Evolutionary conservation across 53 echinoderm and acorn worm species (phyloP).

Genomic region (Zoroaster sp.): DNA sequence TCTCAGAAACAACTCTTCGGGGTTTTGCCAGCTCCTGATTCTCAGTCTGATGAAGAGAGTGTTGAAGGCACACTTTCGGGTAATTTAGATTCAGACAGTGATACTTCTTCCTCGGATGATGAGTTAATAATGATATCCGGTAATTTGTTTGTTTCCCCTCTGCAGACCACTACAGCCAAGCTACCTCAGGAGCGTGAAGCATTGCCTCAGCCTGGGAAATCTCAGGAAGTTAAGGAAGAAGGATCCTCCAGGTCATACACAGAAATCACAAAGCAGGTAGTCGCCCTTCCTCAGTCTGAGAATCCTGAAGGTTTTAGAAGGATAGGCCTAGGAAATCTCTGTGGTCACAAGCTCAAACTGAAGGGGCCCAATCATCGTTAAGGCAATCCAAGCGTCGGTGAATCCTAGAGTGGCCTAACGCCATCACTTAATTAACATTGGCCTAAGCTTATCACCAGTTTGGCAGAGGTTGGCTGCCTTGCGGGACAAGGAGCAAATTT

Average conservation of each 20-base stretch:
- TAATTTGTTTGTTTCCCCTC: no score
- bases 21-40: background rate
- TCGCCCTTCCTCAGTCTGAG: background rate
- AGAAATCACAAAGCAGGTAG: no score
- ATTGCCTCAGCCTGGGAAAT: no score
- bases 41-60: background rate
- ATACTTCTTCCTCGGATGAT: no score
- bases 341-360: background rate
- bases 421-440: background rate
- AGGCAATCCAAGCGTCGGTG: background rate
- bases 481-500: background rate
- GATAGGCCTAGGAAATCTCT: background rate
- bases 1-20: background rate
- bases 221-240: no score
- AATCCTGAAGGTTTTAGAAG: background rate
- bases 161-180: no score
- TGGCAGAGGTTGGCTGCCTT: background rate
- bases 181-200: no score
- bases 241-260: no score
- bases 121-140: no score
- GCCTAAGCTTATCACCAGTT: background rate
- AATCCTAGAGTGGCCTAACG: background rate
- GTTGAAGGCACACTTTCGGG: background rate
- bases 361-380: background rate
- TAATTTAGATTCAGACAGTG: no score